Percentiles rank a stretch among this genome's conserved stretches.
Conservation (phyloP, 2,888 invertebrate species). For the Deilephila porcellus region DNA sequence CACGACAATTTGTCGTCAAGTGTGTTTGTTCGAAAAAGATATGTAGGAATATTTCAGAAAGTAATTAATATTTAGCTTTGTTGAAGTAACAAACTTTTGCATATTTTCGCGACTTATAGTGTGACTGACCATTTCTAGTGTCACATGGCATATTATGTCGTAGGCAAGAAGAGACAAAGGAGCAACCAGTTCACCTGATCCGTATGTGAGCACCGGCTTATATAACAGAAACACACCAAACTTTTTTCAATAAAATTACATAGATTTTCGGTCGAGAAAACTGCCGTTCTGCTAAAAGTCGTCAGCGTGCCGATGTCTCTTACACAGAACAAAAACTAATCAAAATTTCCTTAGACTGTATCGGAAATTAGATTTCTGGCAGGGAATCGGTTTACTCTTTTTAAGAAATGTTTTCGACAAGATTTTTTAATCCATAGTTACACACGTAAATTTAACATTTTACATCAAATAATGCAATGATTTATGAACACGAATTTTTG, state of each 20-base stretch:
- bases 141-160: no score
- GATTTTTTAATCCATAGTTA: not conserved
- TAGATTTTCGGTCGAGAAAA: not conserved
- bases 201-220: no score
- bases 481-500: no score
- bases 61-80: no score
- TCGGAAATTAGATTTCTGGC: conserved; percentile 15
- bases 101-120: no score
- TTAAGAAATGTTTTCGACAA: not conserved
- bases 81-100: no score
- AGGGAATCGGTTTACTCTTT: conserved; percentile 2
- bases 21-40: not conserved
- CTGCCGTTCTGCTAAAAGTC: not conserved
- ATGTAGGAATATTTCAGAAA: not conserved
- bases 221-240: no score
- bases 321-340: not conserved
- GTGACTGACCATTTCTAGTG: no score
- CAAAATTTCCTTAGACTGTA: conserved; percentile 1
- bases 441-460: not conserved
- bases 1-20: not conserved
- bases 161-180: no score
- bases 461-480: not conserved
- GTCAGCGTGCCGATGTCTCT: not conserved
- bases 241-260: not conserved
- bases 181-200: no score